Percentiles rank a stretch among this genome's conserved stretches.
Evolutionary conservation across 2,888 invertebrate genomes (phyloP).

Genomic region (Microctonus hyperodae): DNA sequence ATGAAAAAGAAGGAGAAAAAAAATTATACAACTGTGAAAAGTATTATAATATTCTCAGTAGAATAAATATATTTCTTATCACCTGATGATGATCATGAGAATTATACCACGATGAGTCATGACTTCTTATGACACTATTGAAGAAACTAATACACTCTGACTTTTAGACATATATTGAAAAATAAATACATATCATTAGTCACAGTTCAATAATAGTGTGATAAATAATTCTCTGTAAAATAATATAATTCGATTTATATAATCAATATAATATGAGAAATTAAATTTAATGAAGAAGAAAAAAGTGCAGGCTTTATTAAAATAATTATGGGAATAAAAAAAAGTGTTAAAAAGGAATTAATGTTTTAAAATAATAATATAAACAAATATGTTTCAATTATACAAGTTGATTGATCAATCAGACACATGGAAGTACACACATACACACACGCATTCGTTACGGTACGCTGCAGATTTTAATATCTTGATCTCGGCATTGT

Average conservation of each 20-base stretch:
- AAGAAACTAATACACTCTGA: not conserved
- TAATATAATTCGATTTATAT: not conserved
- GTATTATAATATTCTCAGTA: not conserved
- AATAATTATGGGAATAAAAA: too few species aligned
- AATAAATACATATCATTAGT: not conserved
- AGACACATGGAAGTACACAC: constrained; percentile 22
- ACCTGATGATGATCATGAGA: not conserved
- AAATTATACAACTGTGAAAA: not conserved
- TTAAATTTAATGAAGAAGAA: not conserved
- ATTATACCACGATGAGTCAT: not conserved
- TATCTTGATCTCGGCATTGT: constrained; percentile 20
- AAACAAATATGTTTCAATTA: constrained; percentile 29
- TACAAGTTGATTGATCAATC: constrained; percentile 5
- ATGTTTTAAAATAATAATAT: not conserved
- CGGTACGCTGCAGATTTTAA: constrained; percentile 16
- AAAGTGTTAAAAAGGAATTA: too few species aligned
- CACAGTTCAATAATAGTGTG: not conserved
- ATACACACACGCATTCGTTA: constrained; percentile 22
- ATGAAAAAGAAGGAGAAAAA: too few species aligned
- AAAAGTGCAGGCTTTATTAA: not conserved
- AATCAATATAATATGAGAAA: not conserved
- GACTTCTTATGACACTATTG: not conserved
- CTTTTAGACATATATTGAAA: not conserved
- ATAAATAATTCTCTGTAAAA: not conserved
- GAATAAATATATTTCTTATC: not conserved